Evolutionary conservation across 2,113 vertebrate species (phyloP), one percentile per base, ranked within the genome.

Genomic region (Tragelaphus imberbis): DNA sequence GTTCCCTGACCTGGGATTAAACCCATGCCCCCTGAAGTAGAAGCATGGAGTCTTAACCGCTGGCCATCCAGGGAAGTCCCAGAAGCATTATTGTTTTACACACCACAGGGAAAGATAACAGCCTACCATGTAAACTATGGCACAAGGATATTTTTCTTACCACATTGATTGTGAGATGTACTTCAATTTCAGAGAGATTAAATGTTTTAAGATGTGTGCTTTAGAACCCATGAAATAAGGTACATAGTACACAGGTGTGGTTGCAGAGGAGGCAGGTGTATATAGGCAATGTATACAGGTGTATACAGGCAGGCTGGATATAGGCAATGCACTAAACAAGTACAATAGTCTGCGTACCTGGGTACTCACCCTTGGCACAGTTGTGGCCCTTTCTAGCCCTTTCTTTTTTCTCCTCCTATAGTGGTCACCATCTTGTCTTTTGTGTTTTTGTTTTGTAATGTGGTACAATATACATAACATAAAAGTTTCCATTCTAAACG

Each of bases 331-430:
- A 23, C n/a, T 44, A 40, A 65, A 12, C 30, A 11, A 36, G 49
- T 6, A 1, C 27, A 4, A 9, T 1, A 27, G 71, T 55, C 49
- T 4, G 55, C 19, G 33, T 16, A 12, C 40, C 61, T 0, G 6
- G 6, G 6, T 1, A 30, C 55, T 40, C 2, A 3, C 25, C 71
- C 6, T 4, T 30, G 6, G 51, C 0, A 28, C 30, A 25, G 7
- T 0, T 5, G 28, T 1, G 15, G 33, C 61, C 56, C 33, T 86
- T 36, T 33, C 2, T 3, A 68, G 33, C 15, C 63, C 30, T 65
- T 65, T 65, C 63, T 23, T 16, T 4, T 2, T 7, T 53, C 30
- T 21, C 2, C 4, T 17, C 2, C 40, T 14, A 2, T 13, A 10
- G 77, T 30, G 61, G n/a, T 6, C 44, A 7, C 68, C 28, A 36